Percentiles rank a stretch among this genome's conserved stretches.
Evolutionary conservation across 2,888 invertebrate genomes (phyloP).

Genomic region (Plebejus argus): DNA sequence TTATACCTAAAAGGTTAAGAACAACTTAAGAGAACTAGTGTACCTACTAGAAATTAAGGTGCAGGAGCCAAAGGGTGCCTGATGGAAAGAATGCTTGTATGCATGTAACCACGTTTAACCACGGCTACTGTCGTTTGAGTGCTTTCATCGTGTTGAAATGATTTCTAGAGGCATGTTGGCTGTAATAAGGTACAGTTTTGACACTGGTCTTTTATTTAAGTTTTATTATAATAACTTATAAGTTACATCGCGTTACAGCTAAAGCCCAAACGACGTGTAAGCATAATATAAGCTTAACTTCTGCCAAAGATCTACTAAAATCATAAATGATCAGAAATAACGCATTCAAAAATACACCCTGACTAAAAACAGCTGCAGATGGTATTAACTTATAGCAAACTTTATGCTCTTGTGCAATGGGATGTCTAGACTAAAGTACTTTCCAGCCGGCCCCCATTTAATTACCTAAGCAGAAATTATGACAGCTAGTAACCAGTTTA

Average conservation of each 20-base stretch:
- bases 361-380: background rate
- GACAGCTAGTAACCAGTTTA: constrained; percentile 8
- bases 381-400: background rate
- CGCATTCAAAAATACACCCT: background rate
- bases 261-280: background rate
- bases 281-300: background rate
- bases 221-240: too few species aligned
- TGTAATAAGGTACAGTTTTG: too few species aligned
- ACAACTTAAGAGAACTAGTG: too few species aligned
- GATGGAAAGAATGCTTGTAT: too few species aligned
- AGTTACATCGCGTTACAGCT: too few species aligned
- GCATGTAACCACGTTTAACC: too few species aligned
- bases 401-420: background rate
- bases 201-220: too few species aligned
- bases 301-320: background rate
- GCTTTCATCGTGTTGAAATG: too few species aligned
- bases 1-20: too few species aligned
- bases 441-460: background rate
- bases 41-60: too few species aligned
- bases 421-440: constrained; percentile 3
- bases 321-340: background rate
- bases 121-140: background rate
- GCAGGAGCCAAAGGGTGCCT: too few species aligned
- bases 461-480: constrained; percentile 19
- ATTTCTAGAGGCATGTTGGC: too few species aligned